Base-by-base conservation (phyloP, 1,140 invertebrate genomes). In the Eurytemora carolleeae region DNA sequence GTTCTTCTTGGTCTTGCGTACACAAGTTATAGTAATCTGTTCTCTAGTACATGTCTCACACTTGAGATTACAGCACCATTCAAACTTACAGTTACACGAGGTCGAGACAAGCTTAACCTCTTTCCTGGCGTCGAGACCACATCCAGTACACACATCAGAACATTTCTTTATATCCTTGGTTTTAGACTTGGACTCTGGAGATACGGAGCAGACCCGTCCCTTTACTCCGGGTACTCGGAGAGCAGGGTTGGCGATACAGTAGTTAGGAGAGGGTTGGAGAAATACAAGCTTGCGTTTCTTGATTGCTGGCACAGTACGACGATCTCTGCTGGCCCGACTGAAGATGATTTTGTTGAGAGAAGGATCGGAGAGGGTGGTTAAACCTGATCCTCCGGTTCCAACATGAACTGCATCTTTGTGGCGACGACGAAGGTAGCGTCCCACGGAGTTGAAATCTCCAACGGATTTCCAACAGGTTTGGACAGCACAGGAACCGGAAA, bases 191-290 rank as follows among this genome's bases (percentile, higher is more conserved):
- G 7, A 7, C 7, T 7, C 31, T n/a, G 31, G 31, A 44, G 7
- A 7, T n/a, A 31, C 19, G 22, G 23, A n/a, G 12, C 26, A 52
- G 1, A 20, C 19, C 1, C 59, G n/a, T 17, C 59, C 59, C 2
- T 22, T 19, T 15, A 60, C 52, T 3, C 59, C 59, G 3, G 17
- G 19, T n/a, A 20, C 16, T 17, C 77, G 76, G 20, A 71, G 73
- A 3, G 70, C 68, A 12, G 64, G 63, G 67, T 80, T 76, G 1
- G 69, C 64, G 21, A 70, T 64, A 68, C 81, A 83, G 69, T 79
- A 83, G 69, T 81, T 73, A 0, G 79, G 79, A 12, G 79, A 80
- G n/a, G 76, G 69, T 53, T 77, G 71, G 59, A 81, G 70, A 66
- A 76, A 85, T 31, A 82, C 75, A 23, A 85, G 70, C 54, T 77